Conservation (phyloP, 2,888 invertebrate genomes). For the Meteorus cinctellus region DNA sequence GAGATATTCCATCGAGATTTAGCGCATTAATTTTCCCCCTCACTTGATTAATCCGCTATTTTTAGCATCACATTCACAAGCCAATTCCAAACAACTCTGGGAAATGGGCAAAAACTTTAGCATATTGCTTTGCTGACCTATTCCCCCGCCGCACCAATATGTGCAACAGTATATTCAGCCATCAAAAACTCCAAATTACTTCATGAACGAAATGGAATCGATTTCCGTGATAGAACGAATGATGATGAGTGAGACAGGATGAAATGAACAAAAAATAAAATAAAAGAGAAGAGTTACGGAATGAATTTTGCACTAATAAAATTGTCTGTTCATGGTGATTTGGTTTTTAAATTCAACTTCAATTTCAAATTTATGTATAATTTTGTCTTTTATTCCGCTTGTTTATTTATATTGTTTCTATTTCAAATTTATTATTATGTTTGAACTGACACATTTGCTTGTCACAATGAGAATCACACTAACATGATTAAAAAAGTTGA, state of each 20-base stretch:
- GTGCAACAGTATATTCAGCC: background rate
- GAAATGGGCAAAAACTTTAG: background rate
- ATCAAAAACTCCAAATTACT: conserved; percentile 10
- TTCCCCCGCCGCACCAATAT: background rate
- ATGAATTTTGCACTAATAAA: background rate
- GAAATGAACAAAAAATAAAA: background rate
- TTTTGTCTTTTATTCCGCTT: background rate
- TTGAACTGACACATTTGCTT: background rate
- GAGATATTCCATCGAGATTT: background rate
- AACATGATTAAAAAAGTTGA: background rate
- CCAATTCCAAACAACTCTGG: background rate
- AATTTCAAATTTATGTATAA: background rate
- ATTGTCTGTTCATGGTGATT: background rate
- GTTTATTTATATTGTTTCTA: background rate
- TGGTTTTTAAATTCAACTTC: background rate
- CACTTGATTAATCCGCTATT: background rate
- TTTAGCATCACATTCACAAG: background rate
- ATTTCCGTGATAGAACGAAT: conserved; percentile 7
- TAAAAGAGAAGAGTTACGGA: background rate
- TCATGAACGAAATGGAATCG: background rate
- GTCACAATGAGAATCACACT: background rate
- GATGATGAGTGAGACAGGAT: background rate
- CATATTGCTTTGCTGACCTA: conserved; percentile 8
- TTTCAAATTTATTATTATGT: background rate
- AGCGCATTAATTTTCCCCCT: background rate